Percentiles rank a stretch among this genome's conserved stretches.
These are phyloP conservation scores for Danio choprae DNA, from an alignment of 2,797 vertebrate species.

Conservation along the genomic window DNA sequence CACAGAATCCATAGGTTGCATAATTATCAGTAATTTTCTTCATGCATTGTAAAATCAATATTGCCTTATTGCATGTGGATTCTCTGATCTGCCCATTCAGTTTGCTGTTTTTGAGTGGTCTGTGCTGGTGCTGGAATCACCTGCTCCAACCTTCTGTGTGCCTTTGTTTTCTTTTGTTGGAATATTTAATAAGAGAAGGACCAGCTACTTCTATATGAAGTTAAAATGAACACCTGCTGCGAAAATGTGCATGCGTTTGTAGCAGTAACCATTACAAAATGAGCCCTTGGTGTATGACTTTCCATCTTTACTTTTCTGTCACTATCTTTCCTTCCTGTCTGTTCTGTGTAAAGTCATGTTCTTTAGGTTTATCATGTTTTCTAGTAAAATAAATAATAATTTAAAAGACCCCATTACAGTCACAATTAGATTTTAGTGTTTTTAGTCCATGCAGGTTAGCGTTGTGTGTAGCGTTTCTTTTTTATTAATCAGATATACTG, in stretches of 20 bases:
- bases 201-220: slow-evolving; percentile 46
- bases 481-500: no score
- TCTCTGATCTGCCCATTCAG: slow-evolving; percentile 67
- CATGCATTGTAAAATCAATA: background rate
- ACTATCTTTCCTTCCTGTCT: background rate
- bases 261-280: slow-evolving; percentile 37
- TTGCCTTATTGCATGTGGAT: background rate
- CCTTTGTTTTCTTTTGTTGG: slow-evolving; percentile 57
- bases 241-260: background rate
- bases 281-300: slow-evolving; percentile 26
- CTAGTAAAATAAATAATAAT: slow-evolving; percentile 8
- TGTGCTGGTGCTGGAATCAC: slow-evolving; percentile 75
- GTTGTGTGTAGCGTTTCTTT: background rate
- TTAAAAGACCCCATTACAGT: background rate
- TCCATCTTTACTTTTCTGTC: slow-evolving; percentile 22
- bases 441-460: background rate
- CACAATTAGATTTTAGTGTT: background rate
- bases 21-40: background rate
- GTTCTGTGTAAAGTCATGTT: slow-evolving; percentile 8
- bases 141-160: slow-evolving; percentile 69
- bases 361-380: slow-evolving; percentile 12
- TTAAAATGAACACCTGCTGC: slow-evolving; percentile 3
- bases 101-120: slow-evolving; percentile 61
- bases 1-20: slow-evolving; percentile 58
- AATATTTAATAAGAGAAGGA: slow-evolving; percentile 51